Conservation (phyloP, 2,888 invertebrate species). For the Nasonia oneida region DNA sequence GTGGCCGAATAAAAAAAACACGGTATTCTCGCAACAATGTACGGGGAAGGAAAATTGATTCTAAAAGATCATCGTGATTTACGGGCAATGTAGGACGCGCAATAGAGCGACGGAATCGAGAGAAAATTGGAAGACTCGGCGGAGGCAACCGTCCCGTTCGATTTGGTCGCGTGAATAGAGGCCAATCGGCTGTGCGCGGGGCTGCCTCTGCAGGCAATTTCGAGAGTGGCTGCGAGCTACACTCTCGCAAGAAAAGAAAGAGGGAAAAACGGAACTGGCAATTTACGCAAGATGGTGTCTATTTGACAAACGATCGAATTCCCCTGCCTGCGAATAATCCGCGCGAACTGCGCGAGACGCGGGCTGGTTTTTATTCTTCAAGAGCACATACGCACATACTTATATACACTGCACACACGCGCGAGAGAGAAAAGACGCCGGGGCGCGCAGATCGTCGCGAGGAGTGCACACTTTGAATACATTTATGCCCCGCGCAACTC, state of each 20-base stretch:
- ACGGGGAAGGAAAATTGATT: background rate
- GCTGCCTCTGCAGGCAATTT: constrained; percentile 68
- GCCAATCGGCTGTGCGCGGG: constrained; percentile 64
- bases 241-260: constrained; percentile 61
- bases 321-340: constrained; percentile 67
- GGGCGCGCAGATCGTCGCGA: constrained; percentile 31
- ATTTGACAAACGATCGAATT: constrained; percentile 78
- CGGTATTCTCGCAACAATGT: background rate
- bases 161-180: constrained; percentile 64
- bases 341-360: constrained; percentile 57
- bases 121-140: constrained; percentile 55
- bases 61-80: constrained; percentile 29
- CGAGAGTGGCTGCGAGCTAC: constrained; percentile 66
- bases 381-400: background rate
- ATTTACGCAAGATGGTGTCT: constrained; percentile 75
- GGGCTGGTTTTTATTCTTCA: constrained; percentile 47
- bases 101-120: constrained; percentile 55
- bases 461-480: constrained; percentile 72
- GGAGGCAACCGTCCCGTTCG: constrained; percentile 64
- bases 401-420: constrained; percentile 4
- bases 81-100: constrained; percentile 52
- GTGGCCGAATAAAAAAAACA: background rate
- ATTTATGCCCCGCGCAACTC: constrained; percentile 70
- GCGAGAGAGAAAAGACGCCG: constrained; percentile 52
- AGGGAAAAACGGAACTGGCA: constrained; percentile 65